Evolutionary conservation across 2,797 vertebrate genomes (phyloP).

Genomic region (Arctocebus calabarensis): DNA sequence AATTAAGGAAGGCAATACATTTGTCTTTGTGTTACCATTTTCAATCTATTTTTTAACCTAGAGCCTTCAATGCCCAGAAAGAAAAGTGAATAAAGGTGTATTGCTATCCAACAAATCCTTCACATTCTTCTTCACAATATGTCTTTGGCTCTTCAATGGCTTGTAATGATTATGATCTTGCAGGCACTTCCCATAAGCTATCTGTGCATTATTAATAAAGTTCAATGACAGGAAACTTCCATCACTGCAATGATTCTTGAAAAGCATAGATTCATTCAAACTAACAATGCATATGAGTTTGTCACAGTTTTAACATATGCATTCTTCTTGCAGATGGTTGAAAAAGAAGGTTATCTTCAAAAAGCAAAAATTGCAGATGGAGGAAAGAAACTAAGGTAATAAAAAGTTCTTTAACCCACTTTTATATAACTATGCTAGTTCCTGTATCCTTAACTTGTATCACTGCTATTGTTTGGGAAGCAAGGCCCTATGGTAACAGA

Average conservation of each 20-base stretch:
- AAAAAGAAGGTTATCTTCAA: conserved; percentile 94
- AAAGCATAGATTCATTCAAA: conserved; percentile 65
- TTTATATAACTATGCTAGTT: conserved; percentile 28
- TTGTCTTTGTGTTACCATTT: conserved; percentile 46
- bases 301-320: conserved; percentile 67
- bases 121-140: conserved; percentile 35
- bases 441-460: not conserved
- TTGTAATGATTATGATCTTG: conserved; percentile 56
- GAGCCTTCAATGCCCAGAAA: conserved; percentile 20
- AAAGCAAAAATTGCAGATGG: conserved; percentile 95
- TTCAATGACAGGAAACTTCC: conserved; percentile 4
- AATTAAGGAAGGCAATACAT: conserved; percentile 35
- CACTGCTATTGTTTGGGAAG: conserved; percentile 22
- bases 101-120: conserved; percentile 49
- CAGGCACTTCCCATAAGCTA: conserved; percentile 48
- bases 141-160: conserved; percentile 66
- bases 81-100: conserved; percentile 48
- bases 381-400: conserved; percentile 95
- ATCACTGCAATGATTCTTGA: conserved; percentile 42
- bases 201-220: conserved; percentile 58
- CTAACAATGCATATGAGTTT: conserved; percentile 59
- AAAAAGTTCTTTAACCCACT: not conserved
- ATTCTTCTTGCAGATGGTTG: conserved; percentile 88
- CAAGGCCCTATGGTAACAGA: not conserved
- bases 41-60: conserved; percentile 62